phyloP scores from a whole-genome alignment of 2,888 invertebrate genomes.

The Dryobotodes eremita region DNA sequence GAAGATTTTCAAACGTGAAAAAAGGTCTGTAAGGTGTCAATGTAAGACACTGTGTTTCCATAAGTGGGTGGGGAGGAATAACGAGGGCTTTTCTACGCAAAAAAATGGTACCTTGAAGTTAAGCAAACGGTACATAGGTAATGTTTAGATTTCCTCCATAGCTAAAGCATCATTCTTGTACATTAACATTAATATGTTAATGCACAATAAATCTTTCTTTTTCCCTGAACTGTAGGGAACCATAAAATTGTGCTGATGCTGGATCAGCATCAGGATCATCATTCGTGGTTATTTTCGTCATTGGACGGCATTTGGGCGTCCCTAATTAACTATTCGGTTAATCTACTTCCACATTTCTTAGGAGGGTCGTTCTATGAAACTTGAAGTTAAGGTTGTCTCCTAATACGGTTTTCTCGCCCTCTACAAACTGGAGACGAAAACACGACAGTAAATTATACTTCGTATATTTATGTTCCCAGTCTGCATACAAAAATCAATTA shows the following conservation, averaged over 20 bases:
- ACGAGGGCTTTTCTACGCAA: not conserved
- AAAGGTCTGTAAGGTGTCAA: not conserved
- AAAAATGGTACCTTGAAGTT: not conserved
- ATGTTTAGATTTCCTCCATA: not conserved
- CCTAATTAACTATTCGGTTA: conserved; percentile 52
- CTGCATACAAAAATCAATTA: not conserved
- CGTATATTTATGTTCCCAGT: not conserved
- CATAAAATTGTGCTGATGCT: not conserved
- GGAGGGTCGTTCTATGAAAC: conserved; percentile 25
- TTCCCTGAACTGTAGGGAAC: not conserved
- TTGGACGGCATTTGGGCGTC: conserved; percentile 37
- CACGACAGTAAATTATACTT: not conserved
- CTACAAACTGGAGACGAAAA: not conserved
- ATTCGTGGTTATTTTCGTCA: conserved; percentile 12
- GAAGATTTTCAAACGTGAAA: not conserved
- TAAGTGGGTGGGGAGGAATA: not conserved
- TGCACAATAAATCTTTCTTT: too few relatives aligned
- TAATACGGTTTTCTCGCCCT: conserved; percentile 43
- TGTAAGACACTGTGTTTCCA: not conserved
- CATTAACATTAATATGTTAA: too few relatives aligned
- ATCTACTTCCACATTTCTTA: conserved; percentile 41
- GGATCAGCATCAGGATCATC: not conserved
- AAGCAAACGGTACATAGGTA: not conserved
- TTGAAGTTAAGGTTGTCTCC: conserved; percentile 37
- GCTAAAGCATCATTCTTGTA: not conserved